Evolutionary conservation across 2,113 vertebrate species (phyloP).

Genomic region (Podocnemis expansa): DNA sequence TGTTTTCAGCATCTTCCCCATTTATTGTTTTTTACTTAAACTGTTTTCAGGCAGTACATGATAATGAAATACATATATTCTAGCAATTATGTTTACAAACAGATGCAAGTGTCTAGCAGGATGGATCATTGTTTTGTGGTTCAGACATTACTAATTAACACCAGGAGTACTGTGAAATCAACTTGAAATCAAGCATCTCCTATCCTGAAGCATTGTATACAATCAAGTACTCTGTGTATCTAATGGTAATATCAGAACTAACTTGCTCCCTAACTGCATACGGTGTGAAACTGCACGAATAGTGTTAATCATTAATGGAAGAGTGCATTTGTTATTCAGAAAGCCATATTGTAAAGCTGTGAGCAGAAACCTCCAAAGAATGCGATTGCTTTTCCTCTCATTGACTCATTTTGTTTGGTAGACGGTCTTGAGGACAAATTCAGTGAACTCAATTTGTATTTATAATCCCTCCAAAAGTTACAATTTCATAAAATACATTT

Average conservation of each 20-base stretch:
- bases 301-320: constrained; percentile 7
- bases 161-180: constrained; percentile 63
- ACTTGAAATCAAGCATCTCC: constrained; percentile 42
- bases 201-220: constrained; percentile 34
- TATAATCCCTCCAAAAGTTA: not conserved
- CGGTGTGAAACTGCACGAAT: not conserved
- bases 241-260: not conserved
- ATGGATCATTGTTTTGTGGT: constrained; percentile 57
- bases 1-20: not conserved
- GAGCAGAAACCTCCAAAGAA: not conserved
- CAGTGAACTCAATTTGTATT: not conserved
- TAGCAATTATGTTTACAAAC: constrained; percentile 67
- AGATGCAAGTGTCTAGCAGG: constrained; percentile 60
- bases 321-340: not conserved
- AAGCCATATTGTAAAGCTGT: not conserved
- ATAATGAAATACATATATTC: constrained; percentile 51
- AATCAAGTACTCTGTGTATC: constrained; percentile 23
- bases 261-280: not conserved
- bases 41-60: constrained; percentile 19
- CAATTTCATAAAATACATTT: not conserved
- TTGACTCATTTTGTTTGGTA: constrained; percentile 6
- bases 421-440: not conserved
- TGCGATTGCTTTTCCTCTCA: accelerated
- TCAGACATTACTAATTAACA: constrained; percentile 72
- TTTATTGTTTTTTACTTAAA: constrained; percentile 12